These are phyloP conservation scores for Neopipo cinnamomea DNA, from an alignment of 2,113 vertebrate genomes.

Conservation along the genomic window DNA sequence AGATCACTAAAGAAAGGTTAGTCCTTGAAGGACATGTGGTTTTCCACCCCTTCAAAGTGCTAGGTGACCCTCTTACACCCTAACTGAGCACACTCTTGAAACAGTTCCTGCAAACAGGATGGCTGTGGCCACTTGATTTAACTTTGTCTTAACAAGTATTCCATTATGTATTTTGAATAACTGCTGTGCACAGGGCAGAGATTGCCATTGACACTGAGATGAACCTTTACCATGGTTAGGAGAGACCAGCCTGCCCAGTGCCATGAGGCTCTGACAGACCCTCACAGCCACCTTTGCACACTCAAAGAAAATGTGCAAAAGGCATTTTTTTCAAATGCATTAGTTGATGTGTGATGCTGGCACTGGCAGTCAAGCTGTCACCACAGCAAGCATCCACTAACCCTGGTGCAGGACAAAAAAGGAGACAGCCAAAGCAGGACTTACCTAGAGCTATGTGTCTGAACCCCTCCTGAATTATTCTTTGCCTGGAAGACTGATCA, in stretches of 20 bases:
- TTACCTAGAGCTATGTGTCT: neutral
- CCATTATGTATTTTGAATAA: neutral
- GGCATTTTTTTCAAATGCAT: neutral
- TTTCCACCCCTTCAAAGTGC: neutral
- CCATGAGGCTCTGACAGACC: neutral
- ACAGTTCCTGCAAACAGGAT: neutral
- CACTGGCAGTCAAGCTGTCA: neutral
- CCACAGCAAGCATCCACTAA: neutral
- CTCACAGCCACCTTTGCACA: rapidly evolving
- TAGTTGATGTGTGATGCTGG: neutral
- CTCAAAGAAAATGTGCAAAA: neutral
- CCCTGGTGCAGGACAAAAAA: neutral
- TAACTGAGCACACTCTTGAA: rapidly evolving
- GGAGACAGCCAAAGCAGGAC: neutral
- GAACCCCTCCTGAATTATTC: neutral
- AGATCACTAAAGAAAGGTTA: neutral
- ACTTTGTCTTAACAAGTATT: neutral
- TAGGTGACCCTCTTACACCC: rapidly evolving
- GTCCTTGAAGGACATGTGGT: neutral
- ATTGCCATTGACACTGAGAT: neutral
- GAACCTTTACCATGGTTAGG: neutral
- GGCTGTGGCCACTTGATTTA: neutral
- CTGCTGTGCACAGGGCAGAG: neutral
- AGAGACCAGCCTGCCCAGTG: neutral
- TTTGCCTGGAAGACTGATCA: neutral